Conservation (phyloP, 2,888 invertebrate genomes). For the Chromoteleia sp. region DNA sequence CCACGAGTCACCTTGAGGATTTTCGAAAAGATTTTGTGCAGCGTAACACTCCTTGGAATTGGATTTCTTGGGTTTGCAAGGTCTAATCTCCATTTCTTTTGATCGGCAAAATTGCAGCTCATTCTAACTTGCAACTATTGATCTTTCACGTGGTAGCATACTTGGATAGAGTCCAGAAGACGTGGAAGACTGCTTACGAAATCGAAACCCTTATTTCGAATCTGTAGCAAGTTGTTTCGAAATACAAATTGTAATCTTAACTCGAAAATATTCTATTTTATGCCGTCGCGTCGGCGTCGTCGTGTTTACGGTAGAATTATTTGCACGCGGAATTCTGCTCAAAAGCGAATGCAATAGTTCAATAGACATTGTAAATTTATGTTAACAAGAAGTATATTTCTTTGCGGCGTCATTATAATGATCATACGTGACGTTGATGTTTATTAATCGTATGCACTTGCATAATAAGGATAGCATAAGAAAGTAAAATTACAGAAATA, state of each 20-base stretch:
- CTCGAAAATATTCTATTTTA: background rate
- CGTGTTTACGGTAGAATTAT: conserved; percentile 20
- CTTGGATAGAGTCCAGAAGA: conserved; percentile 48
- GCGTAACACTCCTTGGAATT: conserved; percentile 81
- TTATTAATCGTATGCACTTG: conserved; percentile 55
- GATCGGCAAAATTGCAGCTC: conserved; percentile 82
- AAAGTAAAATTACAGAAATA: conserved; percentile 44
- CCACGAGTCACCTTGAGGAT: conserved; percentile 71
- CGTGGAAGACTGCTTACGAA: conserved; percentile 42
- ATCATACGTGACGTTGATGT: conserved; percentile 58
- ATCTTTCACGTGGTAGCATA: conserved; percentile 61
- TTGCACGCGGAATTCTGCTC: conserved; percentile 42
- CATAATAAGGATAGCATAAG: conserved; percentile 52
- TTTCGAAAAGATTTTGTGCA: conserved; percentile 79
- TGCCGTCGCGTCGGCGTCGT: background rate
- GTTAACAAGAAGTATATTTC: conserved; percentile 50
- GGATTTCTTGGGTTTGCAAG: conserved; percentile 77
- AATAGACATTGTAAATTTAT: conserved; percentile 58
- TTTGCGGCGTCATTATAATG: conserved; percentile 57
- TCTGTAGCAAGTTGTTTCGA: conserved; percentile 28
- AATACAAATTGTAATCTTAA: background rate
- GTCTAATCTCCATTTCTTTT: conserved; percentile 79
- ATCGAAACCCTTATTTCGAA: conserved; percentile 32
- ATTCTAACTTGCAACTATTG: conserved; percentile 83
- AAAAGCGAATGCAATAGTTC: conserved; percentile 45